Percentiles rank a stretch among this genome's conserved stretches.
These are phyloP conservation scores for Limnephilus marmoratus DNA, from an alignment of 2,888 invertebrate species.

Conservation along the genomic window DNA sequence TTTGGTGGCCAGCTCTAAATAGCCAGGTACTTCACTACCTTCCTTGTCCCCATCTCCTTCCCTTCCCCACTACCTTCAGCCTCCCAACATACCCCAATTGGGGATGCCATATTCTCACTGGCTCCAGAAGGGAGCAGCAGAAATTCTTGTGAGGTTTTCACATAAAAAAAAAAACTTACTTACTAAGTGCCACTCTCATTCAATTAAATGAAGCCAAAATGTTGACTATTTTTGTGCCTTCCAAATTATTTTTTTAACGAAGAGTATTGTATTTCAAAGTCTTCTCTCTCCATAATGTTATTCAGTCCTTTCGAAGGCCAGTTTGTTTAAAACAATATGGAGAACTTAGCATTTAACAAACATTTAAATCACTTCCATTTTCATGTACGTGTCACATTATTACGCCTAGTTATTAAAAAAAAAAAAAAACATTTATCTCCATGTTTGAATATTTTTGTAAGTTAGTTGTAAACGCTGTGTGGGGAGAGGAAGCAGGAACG, in stretches of 20 bases:
- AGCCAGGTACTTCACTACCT: too few relatives aligned
- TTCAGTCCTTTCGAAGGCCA: background rate
- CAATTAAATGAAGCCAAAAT: background rate
- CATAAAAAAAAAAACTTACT: background rate
- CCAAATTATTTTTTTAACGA: background rate
- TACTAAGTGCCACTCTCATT: constrained; percentile 8
- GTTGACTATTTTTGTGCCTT: constrained; percentile 32
- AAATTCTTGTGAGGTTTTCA: too few relatives aligned
- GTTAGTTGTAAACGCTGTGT: background rate
- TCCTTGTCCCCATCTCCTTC: too few relatives aligned
- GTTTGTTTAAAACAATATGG: background rate
- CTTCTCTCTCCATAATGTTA: background rate
- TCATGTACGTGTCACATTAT: background rate
- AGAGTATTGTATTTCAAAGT: background rate
- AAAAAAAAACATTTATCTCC: background rate
- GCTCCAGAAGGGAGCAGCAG: too few relatives aligned
- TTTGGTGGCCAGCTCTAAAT: too few relatives aligned
- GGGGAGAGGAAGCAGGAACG: background rate
- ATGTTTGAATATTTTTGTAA: background rate
- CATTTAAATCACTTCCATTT: background rate
- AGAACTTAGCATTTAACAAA: background rate
- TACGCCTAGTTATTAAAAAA: background rate
- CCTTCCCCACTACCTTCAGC: too few relatives aligned
- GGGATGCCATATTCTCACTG: too few relatives aligned
- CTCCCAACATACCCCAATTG: too few relatives aligned